Evolutionary conservation across 37 sponge, comb jelly and placozoan genomes (phyloP).

Genomic region (Chondrosia reniformis): DNA sequence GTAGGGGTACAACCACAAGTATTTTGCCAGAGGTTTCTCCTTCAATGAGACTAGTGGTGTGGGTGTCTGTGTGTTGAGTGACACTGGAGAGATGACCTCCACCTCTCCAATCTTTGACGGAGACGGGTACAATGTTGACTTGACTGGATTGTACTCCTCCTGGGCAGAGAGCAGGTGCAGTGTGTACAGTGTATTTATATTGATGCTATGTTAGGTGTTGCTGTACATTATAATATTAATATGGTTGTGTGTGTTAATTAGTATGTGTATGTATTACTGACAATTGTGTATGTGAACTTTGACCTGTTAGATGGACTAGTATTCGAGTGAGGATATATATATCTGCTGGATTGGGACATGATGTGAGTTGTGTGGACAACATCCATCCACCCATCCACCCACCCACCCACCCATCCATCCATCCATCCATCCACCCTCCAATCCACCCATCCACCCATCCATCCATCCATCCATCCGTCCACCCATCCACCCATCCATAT

Average conservation of each 20-base stretch:
- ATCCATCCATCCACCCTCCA: too few species aligned
- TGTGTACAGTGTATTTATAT: not conserved
- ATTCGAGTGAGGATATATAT: not conserved
- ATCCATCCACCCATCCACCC: too few species aligned
- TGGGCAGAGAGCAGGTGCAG: conserved; percentile 80
- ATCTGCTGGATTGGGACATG: conserved; percentile 5
- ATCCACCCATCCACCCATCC: too few species aligned
- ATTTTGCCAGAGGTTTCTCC: not conserved
- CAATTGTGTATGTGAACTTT: not conserved
- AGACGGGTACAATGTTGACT: not conserved
- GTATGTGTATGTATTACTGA: not conserved
- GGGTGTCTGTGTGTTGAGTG: conserved; percentile 7
- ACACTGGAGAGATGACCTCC: conserved; percentile 27
- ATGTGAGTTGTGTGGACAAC: not conserved
- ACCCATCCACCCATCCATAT: too few species aligned
- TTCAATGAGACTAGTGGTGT: not conserved
- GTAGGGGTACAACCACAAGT: not conserved
- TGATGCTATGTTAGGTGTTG: too few species aligned
- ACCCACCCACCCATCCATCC: too few species aligned
- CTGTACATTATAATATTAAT: not conserved
- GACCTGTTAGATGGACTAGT: not conserved
- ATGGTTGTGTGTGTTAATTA: not conserved
- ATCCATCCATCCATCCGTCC: too few species aligned
- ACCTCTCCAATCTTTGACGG: conserved; percentile 58
- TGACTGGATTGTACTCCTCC: conserved; percentile 56